Conservation (phyloP, 2,113 vertebrate species). For the Hystrix cristata region DNA sequence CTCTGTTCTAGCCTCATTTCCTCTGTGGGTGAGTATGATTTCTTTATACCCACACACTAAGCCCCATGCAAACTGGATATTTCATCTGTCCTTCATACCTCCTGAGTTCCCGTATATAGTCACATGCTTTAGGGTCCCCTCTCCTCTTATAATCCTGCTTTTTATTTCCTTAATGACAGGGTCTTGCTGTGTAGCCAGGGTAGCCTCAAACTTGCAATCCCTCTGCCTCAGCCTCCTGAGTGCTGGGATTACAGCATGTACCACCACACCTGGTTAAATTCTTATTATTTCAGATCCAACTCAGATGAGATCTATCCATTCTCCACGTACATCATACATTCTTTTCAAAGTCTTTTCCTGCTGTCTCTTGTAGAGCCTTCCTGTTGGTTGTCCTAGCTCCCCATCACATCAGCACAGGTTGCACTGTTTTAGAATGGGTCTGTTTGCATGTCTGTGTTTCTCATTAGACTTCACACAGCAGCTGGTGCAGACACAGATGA, state of each 20-base stretch:
- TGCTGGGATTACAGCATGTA: not conserved
- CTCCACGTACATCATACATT: not conserved
- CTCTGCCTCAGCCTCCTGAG: not conserved
- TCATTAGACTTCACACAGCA: not conserved
- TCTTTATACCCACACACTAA: not conserved
- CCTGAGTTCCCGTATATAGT: not conserved
- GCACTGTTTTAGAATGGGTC: not conserved
- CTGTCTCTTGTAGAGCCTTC: not conserved
- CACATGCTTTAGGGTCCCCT: not conserved
- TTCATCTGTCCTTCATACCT: not conserved
- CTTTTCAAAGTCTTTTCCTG: not conserved
- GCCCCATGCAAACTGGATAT: too few relatives aligned
- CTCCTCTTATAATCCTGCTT: not conserved
- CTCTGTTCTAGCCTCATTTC: not conserved
- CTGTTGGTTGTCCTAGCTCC: not conserved
- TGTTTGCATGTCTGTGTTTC: not conserved
- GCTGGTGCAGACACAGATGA: not conserved
- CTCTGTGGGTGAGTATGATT: not conserved
- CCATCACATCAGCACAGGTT: not conserved
- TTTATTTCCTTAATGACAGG: not conserved
- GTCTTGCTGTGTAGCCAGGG: not conserved
- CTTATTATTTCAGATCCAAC: not conserved
- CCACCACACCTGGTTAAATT: not conserved
- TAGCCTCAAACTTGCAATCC: not conserved
- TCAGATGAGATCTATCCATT: not conserved